Base-by-base conservation (phyloP, 1,140 invertebrate genomes). In the Arion vulgaris region DNA sequence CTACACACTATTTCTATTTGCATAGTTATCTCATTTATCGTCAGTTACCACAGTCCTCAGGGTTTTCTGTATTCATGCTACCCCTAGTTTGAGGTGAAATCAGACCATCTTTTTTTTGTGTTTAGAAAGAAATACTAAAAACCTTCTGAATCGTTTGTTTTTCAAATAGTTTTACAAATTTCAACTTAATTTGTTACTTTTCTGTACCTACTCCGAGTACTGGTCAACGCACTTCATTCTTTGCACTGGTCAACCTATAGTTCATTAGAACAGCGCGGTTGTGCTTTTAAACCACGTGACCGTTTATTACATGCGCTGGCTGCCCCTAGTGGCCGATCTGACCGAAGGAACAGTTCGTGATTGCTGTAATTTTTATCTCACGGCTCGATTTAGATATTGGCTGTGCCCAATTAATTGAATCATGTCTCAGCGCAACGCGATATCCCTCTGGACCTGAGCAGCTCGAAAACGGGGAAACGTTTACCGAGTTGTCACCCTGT, bases 341-440 rank as follows among this genome's bases (percentile, higher is more conserved):
- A 66, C n/a, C 62, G 5, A 17, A 2, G 7, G 62, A 66, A 32
- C 62, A 32, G 62, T 32, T 66, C 62, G 62, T 66, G 62, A 66
- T 66, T 66, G 62, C 62, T 66, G n/a, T 66, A 66, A 66, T 66
- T 66, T 66, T 66, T 66, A 66, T 66, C 62, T 66, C 62, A 66
- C 17, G 28, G 28, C 62, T 66, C 62, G 62, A 66, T 66, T 66
- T 66, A 66, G 62, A 66, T 66, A 66, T 66, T 66, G 62, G n/a
- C 62, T 66, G n/a, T 17, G 62, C 62, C 62, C 62, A 28, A 66
- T 66, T 66, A 66, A 66, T 66, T 66, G 62, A 66, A 66, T 66
- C 62, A 66, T 66, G 62, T 66, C 4, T n/a, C 62, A 66, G 62
- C 28, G 62, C n/a, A 66, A 66, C 28, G 62, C 62, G 62, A 66